Conservation (phyloP, 1,140 invertebrate species). For the Sitobion miscanthi region DNA sequence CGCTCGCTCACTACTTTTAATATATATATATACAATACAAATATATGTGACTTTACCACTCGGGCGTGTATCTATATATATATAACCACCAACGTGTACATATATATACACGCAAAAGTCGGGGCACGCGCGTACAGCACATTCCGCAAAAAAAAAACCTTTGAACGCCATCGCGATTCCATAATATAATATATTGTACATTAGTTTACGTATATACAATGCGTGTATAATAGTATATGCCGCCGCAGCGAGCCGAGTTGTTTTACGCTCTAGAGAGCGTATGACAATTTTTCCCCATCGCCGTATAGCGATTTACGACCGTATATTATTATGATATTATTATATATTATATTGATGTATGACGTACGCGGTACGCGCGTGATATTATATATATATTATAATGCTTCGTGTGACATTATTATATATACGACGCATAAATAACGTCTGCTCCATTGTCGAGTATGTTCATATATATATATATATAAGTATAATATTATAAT, state of each 20-base stretch:
- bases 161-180: neutral
- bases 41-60: neutral
- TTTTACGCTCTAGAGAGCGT: conserved; percentile 13
- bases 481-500: too few species aligned
- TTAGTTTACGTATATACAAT: neutral
- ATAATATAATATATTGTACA: neutral
- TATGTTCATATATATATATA: too few species aligned
- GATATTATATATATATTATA: neutral
- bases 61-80: neutral
- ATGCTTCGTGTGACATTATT: neutral
- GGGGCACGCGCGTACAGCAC: neutral
- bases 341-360: neutral
- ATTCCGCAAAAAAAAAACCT: neutral
- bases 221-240: neutral
- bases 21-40: neutral
- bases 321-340: neutral
- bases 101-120: neutral
- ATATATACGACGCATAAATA: neutral
- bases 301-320: neutral
- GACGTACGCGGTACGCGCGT: neutral
- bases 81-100: neutral
- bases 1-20: neutral
- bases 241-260: neutral
- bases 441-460: neutral
- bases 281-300: neutral